These are phyloP conservation scores for Bombycilla garrulus DNA, from an alignment of 2,113 vertebrate species.

Conservation along the genomic window DNA sequence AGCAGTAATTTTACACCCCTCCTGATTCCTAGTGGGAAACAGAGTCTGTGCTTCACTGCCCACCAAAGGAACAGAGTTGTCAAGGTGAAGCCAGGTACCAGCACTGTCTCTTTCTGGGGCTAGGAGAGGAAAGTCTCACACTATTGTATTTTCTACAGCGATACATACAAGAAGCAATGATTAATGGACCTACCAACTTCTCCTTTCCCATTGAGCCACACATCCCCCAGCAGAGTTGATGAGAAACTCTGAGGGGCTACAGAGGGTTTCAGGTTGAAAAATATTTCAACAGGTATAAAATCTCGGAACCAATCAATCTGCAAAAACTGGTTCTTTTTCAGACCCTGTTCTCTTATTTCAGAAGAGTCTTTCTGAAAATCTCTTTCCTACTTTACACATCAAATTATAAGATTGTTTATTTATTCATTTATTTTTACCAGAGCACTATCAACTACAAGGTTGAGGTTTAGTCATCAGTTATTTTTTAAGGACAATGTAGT, in stretches of 20 bases:
- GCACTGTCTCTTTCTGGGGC: fast-evolving
- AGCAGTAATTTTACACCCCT: neutral
- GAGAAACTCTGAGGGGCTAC: neutral
- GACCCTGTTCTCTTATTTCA: neutral
- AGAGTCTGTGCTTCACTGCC: neutral
- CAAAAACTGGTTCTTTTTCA: neutral
- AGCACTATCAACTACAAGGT: neutral
- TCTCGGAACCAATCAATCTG: neutral
- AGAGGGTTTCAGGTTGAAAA: neutral
- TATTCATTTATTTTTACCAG: neutral
- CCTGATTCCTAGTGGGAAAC: neutral
- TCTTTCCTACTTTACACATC: neutral
- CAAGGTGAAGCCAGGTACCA: neutral
- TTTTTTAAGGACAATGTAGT: neutral
- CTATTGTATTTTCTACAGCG: neutral
- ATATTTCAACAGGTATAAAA: neutral
- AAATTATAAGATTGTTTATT: neutral
- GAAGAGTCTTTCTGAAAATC: neutral
- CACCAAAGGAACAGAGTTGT: neutral
- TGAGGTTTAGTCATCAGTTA: neutral
- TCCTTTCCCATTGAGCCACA: neutral
- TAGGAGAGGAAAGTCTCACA: neutral
- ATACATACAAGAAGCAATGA: neutral
- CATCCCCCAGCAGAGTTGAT: neutral
- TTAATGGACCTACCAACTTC: neutral